A percentile compares a stretch with the other conserved stretches of the same genome.
These are phyloP conservation scores for Gila orcuttii DNA, from an alignment of 2,113 vertebrate genomes.

Conservation along the genomic window DNA sequence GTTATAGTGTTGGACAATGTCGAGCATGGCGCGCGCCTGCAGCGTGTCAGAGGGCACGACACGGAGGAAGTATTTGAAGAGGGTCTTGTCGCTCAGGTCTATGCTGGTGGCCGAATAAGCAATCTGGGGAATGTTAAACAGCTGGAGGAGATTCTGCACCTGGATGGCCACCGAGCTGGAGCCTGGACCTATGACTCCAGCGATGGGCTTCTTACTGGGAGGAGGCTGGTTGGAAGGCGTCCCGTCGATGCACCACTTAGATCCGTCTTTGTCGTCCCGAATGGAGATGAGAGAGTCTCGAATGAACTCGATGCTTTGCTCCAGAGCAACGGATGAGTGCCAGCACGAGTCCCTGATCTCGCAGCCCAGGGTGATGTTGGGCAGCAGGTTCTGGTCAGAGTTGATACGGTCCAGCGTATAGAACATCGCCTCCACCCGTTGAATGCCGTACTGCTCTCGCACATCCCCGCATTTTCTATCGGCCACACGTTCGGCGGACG, in stretches of 20 bases:
- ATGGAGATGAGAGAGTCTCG: slow-evolving; percentile 98
- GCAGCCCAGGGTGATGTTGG: slow-evolving; percentile 95
- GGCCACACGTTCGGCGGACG: slow-evolving; percentile 93
- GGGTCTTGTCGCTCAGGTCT: slow-evolving; percentile 96
- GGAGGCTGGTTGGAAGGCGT: slow-evolving; percentile 80
- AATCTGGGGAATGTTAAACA: slow-evolving; percentile 98
- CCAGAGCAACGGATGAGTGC: slow-evolving; percentile 97
- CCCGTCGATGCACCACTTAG: slow-evolving; percentile 89
- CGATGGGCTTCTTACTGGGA: slow-evolving; percentile 92
- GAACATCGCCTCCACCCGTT: slow-evolving; percentile 98
- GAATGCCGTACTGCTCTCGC: slow-evolving; percentile 97
- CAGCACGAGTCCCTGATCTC: slow-evolving; percentile 99
- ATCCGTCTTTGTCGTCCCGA: slow-evolving; percentile 90
- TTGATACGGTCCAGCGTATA: slow-evolving; percentile 98
- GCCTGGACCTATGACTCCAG: slow-evolving; percentile 96
- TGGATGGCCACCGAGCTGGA: slow-evolving; percentile 99
- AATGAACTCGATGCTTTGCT: slow-evolving; percentile 99
- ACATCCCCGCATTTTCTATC: slow-evolving; percentile 98
- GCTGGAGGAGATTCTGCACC: slow-evolving; percentile 96
- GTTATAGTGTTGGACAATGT: slow-evolving; percentile 97
- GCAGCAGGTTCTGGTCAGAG: slow-evolving; percentile 86
- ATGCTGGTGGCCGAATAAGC: slow-evolving; percentile 98
- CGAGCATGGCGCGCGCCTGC: slow-evolving; percentile 95
- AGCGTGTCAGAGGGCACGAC: slow-evolving; percentile 96
- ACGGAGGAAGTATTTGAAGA: slow-evolving; percentile 97